Evolutionary conservation across 1,140 invertebrate genomes (phyloP), one percentile per base, ranked within the genome.

Genomic region (Rhopalosiphum padi): DNA sequence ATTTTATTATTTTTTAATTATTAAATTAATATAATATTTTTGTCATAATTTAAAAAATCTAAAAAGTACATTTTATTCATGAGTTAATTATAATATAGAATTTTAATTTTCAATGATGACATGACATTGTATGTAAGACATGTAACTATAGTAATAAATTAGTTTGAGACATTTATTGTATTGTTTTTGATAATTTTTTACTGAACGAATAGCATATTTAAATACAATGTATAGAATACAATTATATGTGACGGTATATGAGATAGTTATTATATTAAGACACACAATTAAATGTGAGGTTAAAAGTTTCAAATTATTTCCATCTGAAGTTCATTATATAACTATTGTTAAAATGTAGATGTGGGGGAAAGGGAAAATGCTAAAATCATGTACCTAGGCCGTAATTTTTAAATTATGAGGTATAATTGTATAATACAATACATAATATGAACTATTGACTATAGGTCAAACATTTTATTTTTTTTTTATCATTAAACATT

Each of bases 11-110:
- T 51, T 51, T 51, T 35, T 77, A 51, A 88, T 90, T 68, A 68
- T 89, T 55, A 11, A 90, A 90, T 90, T 43, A 90, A 68, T 68
- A 21, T 68, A 43, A 68, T n/a, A 77, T 90, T 43, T 68, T 90
- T 90, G 53, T 90, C 53, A 43, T n/a, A n/a, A 41, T 90, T 25
- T n/a, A 37, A 35, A 88, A 90, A 68, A 90, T 6, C 8, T 7
- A 46, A 53, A 43, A 37, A 23, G 23, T 89, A 68, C 55, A 55
- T 60, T 90, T 68, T 30, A 90, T 90, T 60, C 60, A 68, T 68
- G 41, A 41, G 53, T 9, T 90, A 43, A 90, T 90, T 90, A 37
- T 90, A 90, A 90, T 90, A 90, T 68, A 43, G 89, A 43, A 90
- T n/a, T 68, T 90, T 68, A 89, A 89, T 55, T 89, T 89, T 55